phyloP scores from a whole-genome alignment of 2,797 vertebrate species.

The Dromococcyx pavoninus region DNA sequence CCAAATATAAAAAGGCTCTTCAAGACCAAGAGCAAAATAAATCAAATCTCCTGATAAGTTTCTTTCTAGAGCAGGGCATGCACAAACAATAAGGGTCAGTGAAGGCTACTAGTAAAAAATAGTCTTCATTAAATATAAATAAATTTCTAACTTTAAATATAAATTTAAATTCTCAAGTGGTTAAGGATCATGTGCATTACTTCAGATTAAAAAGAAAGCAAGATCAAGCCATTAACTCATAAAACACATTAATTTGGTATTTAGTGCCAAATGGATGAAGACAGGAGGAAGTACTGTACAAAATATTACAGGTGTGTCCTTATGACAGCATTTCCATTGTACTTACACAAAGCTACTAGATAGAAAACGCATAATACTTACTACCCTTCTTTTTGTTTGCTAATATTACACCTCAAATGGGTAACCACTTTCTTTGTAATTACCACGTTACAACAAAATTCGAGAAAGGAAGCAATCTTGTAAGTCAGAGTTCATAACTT shows the following conservation, averaged over 20 bases:
- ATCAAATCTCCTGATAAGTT: background rate
- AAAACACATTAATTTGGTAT: background rate
- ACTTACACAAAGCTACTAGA: background rate
- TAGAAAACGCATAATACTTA: background rate
- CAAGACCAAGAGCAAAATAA: background rate
- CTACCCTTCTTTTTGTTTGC: background rate
- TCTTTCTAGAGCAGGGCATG: background rate
- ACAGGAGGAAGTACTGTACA: background rate
- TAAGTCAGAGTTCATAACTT: background rate
- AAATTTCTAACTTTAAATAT: background rate
- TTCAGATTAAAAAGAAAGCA: background rate
- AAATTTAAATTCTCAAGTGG: background rate
- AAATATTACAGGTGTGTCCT: background rate
- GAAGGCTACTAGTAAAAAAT: background rate
- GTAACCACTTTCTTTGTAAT: background rate
- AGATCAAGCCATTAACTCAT: background rate
- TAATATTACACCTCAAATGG: background rate
- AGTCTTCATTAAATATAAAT: background rate
- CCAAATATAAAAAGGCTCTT: background rate
- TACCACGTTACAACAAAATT: background rate
- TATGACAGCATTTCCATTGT: background rate
- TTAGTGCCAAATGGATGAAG: background rate
- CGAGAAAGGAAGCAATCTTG: background rate
- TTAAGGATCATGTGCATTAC: background rate
- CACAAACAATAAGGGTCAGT: background rate